Evolutionary conservation across 2,113 vertebrate genomes (phyloP), one percentile per base, ranked within the genome.

Genomic region (Podilymbus podiceps): DNA sequence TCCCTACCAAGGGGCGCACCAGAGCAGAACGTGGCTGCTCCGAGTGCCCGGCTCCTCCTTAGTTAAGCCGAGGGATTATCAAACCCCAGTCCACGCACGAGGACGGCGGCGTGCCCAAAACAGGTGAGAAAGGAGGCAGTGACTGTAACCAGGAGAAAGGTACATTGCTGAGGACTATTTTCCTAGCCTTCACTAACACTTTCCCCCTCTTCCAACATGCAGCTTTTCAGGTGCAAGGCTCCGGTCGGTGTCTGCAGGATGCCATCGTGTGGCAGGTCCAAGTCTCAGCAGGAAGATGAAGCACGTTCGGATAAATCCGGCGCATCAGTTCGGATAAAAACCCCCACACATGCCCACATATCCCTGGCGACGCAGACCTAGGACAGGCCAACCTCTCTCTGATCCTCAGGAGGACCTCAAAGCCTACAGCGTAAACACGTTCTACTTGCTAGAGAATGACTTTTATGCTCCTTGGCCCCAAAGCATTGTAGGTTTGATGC

Each of bases 221-320:
- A 13, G 28, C 50, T 91, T 66, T 24, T 40, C 62, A 88, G 42
- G 42, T 12, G 0, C 50, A 4, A 55, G 77, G 17, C 35, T 55
- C 23, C 1, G 3, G 22, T 44, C 4, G 15, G 79, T 31, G 91
- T 82, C 53, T 24, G 47, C 14, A 50, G 66, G 90, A 97, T 98
- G 98, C 98, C 98, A 97, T 64, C 98, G 83, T 91, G 97, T 98
- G 98, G 98, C 60, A 53, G 58, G 19, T 67, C 67, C 58, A 3
- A 47, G 80, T 8, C 76, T 78, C 5, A 31, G 53, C 95, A 44
- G 47, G 35, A 68, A 96, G 14, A 25, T 0, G 10, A 75, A 72
- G 6, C 25, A 23, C 58, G 58, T 35, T 47, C 31, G 67, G 75
- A 62, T n/a, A 69, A 79, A 9, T 44, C 82, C 88, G 49, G 24